phyloP scores from a whole-genome alignment of 2,113 vertebrate species.

The Pteruthius melanotis region DNA sequence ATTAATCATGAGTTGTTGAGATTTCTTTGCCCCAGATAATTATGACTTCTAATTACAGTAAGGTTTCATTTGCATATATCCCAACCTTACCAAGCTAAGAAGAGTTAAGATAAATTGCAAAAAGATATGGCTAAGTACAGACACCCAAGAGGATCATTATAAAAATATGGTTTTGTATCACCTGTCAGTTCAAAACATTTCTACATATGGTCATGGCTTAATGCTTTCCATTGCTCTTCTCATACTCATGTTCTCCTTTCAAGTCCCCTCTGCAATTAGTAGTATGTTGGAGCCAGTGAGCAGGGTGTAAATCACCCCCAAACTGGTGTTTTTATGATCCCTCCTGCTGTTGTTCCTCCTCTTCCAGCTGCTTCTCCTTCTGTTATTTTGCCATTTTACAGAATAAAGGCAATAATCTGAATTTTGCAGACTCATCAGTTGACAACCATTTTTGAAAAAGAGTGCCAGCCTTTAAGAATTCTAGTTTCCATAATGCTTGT shows the following conservation, averaged over 20 bases:
- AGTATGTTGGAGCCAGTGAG: not conserved
- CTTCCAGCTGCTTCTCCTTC: conserved; percentile 56
- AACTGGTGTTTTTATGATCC: conserved; percentile 43
- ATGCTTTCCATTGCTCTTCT: not conserved
- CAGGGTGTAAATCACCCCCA: conserved; percentile 38
- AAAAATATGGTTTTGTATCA: not conserved
- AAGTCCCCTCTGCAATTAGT: not conserved
- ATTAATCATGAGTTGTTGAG: not conserved
- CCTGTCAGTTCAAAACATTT: conserved; percentile 11
- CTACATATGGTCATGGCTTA: not conserved
- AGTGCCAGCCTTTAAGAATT: not conserved
- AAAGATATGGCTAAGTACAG: not conserved
- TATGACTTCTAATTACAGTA: not conserved
- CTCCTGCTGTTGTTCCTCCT: conserved; percentile 37
- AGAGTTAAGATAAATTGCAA: not conserved
- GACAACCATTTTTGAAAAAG: conserved; percentile 13
- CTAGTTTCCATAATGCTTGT: not conserved
- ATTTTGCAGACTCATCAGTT: conserved; percentile 21
- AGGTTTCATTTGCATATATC: not conserved
- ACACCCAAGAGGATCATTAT: not conserved
- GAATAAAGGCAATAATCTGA: conserved; percentile 25
- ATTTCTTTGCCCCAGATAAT: not conserved
- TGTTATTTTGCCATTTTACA: conserved; percentile 26
- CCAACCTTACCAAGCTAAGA: not conserved
- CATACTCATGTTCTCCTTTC: not conserved